Base-by-base conservation (phyloP, 1,140 invertebrate genomes). In the Alviniconcha marisindica region DNA sequence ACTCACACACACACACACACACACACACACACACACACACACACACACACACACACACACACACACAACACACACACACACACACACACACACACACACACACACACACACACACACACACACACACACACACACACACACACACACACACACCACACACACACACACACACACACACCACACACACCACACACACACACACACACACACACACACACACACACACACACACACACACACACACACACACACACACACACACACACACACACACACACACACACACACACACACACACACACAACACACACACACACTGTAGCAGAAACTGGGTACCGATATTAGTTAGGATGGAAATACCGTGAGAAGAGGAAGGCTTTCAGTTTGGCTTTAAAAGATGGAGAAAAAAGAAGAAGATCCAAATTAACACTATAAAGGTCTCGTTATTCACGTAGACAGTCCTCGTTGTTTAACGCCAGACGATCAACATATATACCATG, bases 211-310 rank as follows among this genome's bases (percentile, higher is more conserved):
- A 69, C 63, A 69, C 63, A 69, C 31, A 69, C 63, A 69, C 63
- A 69, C 63, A 69, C 28, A 69, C 63, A 69, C 28, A 69, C 63
- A 69, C 63, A 69, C 28, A 69, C 63, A 69, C n/a, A 69, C 5
- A 33, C 63, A 69, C 63, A 69, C 31, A 69, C 63, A 33, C 63
- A 69, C 63, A 31, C 63, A 69, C 63, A 33, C 63, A 33, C 63
- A 18, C 63, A 69, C 63, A 69, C 44, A 48, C 44, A 18, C 44
- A 48, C 44, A 18, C 44, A 48, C 44, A 48, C 44, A 48, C 44
- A 48, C 44, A 48, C 44, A 48, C 44, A 48, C 44, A 48, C 44
- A 48, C 44, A 48, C 44, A 48, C 18, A 48, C 44, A 48, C 44
- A 48, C 44, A 48, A 48, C 44, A 48, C 44, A 48, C 44, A 48